Base-by-base conservation (phyloP, 2,888 invertebrate genomes). In the Antheraea yamamai region DNA sequence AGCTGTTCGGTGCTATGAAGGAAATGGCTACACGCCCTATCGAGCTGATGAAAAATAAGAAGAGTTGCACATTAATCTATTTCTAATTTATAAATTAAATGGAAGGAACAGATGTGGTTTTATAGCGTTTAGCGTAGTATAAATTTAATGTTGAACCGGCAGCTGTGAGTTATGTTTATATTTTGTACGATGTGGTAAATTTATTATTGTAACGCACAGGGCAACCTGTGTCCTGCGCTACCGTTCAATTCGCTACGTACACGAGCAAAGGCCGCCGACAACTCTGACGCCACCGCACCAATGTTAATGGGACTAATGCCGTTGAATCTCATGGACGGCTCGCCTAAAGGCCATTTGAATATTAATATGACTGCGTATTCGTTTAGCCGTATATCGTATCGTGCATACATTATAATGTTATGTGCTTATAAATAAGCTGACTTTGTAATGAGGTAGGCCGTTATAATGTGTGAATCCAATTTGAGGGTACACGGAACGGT, bases 341-440 rank as follows among this genome's bases (percentile, higher is more conserved):
- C 84, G 90, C 90, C 89, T 81, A 87, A 87, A 90, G 89, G 88
- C 89, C 84, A 90, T 93, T 92, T 92, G 90, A 92, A 93, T 94
- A 92, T 92, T 93, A 92, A 93, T 92, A 89, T 83, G 79, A 80
- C 81, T 85, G 85, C 82, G 83, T 88, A 87, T 88, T 86, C 88
- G 87, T 86, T 88, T 88, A 88, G 84, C 83, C 85, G 82, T 84
- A 84, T 85, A 86, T 81, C 85, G 86, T 85, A 83, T 83, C 84
- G 83, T 82, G 89, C 88, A 89, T 89, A 88, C 84, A 89, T 91
- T 90, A 90, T 75, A 85, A 80, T 81, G 84, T 83, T 89, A 87
- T 86, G 87, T 86, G 84, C 84, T 87, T 85, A 87, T 87, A 88
- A 87, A 88, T 88, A 88, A 87, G 85, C 84, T 81, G 82, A 82